Evolutionary conservation across 2,888 invertebrate species (phyloP), one percentile per base, ranked within the genome.

Genomic region (Drosophila borborema): DNA sequence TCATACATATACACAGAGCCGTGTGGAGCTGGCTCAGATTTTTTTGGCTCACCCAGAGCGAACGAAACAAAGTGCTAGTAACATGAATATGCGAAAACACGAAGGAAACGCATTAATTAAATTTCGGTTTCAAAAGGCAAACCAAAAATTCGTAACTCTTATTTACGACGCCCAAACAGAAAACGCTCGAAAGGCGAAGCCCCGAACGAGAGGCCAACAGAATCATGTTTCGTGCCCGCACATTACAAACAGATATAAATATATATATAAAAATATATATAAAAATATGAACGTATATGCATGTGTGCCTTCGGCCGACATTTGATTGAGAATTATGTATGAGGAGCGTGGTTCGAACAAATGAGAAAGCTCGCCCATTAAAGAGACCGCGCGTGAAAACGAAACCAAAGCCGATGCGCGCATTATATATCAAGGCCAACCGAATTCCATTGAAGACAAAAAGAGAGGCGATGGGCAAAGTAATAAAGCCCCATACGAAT

Each of bases 21-120:
- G 56, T 38, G 53, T 55, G 59, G 8, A 14, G 18, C 20, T 64
- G 68, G 58, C 53, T 66, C 59, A 59, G 75, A 72, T 72, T 70
- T 16, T 74, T 34, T 64, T 55, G 34, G 31, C 56, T 28, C 66
- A 53, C 36, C 64, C 31, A 34, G 64, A 53, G 64, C 72, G 23
- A 46, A 58, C 74, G 23, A 46, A 64, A 67, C 58, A 62, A 76
- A 61, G 55, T 78, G 55, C 64, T 66, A 64, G 87, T 77, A 82
- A 82, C 88, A 83, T 88, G 86, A 86, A 86, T 86, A 86, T 88
- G 88, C 86, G 86, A 88, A 88, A 88, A 88, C 86, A 86, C 86
- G 86, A 82, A 88, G 86, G 66, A 86, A 88, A 88, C 77, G 80
- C 86, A 86, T 86, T 86, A 86, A 86, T 88, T 86, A 86, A 86